phyloP scores from a whole-genome alignment of 2,797 vertebrate species.

The Pterois miles region DNA sequence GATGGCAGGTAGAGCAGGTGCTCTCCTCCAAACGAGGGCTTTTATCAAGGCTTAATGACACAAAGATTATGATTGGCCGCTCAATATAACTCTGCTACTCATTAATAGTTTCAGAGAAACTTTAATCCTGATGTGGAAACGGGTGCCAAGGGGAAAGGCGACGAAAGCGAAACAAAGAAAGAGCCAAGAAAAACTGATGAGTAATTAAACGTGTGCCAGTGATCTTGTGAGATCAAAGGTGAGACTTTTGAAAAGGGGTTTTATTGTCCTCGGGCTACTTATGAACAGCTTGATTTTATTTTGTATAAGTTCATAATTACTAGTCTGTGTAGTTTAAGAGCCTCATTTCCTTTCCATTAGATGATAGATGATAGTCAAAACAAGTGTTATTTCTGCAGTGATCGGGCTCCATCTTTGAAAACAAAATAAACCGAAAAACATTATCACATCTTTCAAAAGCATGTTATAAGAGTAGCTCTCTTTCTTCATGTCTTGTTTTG shows the following conservation, averaged over 20 bases:
- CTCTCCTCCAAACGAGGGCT: constrained; percentile 37
- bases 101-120: constrained; percentile 62
- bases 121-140: constrained; percentile 51
- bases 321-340: constrained; percentile 14
- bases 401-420: constrained; percentile 6
- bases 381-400: not conserved
- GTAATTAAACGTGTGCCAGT: constrained; percentile 62
- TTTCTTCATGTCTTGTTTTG: not conserved
- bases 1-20: constrained; percentile 80
- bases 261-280: constrained; percentile 46
- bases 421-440: constrained; percentile 11
- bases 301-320: constrained; percentile 16
- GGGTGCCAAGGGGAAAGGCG: constrained; percentile 49
- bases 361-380: constrained; percentile 9
- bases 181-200: constrained; percentile 64
- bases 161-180: constrained; percentile 48
- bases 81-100: constrained; percentile 63
- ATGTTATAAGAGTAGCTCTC: too few relatives aligned
- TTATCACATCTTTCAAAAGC: constrained; percentile 10
- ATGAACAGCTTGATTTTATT: constrained; percentile 23
- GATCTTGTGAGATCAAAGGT: constrained; percentile 74
- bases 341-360: constrained; percentile 2
- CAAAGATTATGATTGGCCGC: constrained; percentile 55
- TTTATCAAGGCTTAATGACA: constrained; percentile 69
- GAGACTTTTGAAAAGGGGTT: constrained; percentile 52